Conservation (phyloP, 2,888 invertebrate species). For the Pristionchus maxplancki region DNA sequence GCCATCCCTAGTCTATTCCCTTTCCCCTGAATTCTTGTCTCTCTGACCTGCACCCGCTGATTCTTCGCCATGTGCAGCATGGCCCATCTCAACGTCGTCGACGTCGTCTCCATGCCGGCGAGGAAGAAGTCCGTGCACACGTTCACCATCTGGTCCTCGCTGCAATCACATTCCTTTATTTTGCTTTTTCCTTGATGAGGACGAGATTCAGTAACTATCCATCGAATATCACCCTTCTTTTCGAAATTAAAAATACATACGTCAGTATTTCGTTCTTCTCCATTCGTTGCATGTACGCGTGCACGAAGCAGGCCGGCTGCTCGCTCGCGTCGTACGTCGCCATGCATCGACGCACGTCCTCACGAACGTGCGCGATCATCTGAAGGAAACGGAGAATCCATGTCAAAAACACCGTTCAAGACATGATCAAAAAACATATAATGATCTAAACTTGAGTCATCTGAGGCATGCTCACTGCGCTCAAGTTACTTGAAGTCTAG, state of each 20-base stretch:
- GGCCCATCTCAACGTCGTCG: constrained; percentile 50
- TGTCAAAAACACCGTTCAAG: no score
- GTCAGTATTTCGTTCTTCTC: neutral
- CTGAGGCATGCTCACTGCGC: no score
- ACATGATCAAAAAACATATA: no score
- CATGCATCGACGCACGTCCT: neutral
- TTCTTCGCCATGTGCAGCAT: constrained; percentile 50
- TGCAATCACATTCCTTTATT: neutral
- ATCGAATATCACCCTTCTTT: no score
- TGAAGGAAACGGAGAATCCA: neutral
- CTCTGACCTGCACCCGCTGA: neutral
- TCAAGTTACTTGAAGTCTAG: no score
- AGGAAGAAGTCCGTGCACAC: constrained; percentile 50
- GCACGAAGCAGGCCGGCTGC: constrained; percentile 31
- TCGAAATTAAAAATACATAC: no score
- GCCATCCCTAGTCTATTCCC: no score
- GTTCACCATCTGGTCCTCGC: constrained; percentile 39
- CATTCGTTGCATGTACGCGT: constrained; percentile 50
- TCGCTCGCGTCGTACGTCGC: neutral
- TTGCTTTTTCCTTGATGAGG: no score
- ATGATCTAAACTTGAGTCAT: no score
- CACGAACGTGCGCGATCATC: neutral
- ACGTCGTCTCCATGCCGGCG: constrained; percentile 47
- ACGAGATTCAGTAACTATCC: no score
- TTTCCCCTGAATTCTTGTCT: no score